Conservation (phyloP, 2,113 vertebrate species). For the Amphilophus citrinellus region DNA sequence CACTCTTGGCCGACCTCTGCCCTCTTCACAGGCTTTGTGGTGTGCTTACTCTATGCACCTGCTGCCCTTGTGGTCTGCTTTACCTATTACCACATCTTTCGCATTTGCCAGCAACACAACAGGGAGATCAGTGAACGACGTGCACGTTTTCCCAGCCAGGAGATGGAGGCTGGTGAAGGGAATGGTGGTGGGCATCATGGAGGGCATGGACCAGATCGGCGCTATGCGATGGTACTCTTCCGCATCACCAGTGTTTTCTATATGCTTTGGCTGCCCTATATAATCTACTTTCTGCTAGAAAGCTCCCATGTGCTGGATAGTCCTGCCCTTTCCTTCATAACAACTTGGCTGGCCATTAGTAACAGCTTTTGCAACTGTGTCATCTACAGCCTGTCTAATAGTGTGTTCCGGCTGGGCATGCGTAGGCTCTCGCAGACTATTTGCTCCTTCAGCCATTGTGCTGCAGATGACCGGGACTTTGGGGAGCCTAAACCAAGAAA, state of each 20-base stretch:
- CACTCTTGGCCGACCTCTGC: slow-evolving; percentile 96
- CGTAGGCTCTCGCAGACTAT: slow-evolving; percentile 94
- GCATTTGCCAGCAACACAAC: slow-evolving; percentile 98
- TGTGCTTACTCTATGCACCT: slow-evolving; percentile 95
- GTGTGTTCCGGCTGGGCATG: slow-evolving; percentile 96
- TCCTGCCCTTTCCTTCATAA: slow-evolving; percentile 93
- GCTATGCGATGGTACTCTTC: slow-evolving; percentile 97
- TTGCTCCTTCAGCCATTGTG: slow-evolving; percentile 87
- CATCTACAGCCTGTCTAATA: slow-evolving; percentile 98
- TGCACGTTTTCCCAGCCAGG: slow-evolving; percentile 94
- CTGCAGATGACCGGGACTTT: slow-evolving; percentile 86
- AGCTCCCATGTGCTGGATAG: slow-evolving; percentile 94
- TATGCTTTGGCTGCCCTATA: slow-evolving; percentile 97
- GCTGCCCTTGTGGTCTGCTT: slow-evolving; percentile 97
- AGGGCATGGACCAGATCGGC: slow-evolving; percentile 89
- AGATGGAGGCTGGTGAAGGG: slow-evolving; percentile 89
- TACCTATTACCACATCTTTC: slow-evolving; percentile 99
- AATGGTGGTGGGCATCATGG: slow-evolving; percentile 78
- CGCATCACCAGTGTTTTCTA: slow-evolving; percentile 99
- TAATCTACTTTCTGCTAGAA: slow-evolving; percentile 97
- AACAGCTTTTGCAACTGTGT: slow-evolving; percentile 99
- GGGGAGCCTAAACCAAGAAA: slow-evolving; percentile 91
- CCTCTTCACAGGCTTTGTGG: slow-evolving; percentile 97
- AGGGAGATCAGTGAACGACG: slow-evolving; percentile 95
- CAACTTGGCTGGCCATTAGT: slow-evolving; percentile 99